Percentiles rank a stretch among this genome's conserved stretches.
Conservation (phyloP, 2,888 invertebrate genomes). For the Seira ritae region DNA sequence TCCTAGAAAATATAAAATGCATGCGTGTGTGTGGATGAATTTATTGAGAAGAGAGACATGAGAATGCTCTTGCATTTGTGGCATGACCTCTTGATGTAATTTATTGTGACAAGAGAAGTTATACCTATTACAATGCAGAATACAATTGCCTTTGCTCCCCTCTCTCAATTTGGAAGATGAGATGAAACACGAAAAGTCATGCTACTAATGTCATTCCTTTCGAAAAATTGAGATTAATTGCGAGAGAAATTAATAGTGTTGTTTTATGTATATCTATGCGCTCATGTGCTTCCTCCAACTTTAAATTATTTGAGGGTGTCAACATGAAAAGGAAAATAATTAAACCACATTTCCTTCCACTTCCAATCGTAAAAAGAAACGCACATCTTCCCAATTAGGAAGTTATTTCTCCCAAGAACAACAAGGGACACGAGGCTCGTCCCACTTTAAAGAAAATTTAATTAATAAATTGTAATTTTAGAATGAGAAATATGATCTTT, state of each 20-base stretch:
- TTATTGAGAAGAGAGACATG: too few relatives aligned
- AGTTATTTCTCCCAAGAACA: conserved; percentile 38
- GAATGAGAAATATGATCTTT: too few relatives aligned
- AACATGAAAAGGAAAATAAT: too few relatives aligned
- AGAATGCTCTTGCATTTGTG: conserved; percentile 8
- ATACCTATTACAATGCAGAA: not conserved
- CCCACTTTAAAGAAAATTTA: too few relatives aligned
- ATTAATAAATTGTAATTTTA: too few relatives aligned
- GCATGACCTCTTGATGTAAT: conserved; percentile 48
- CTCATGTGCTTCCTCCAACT: too few relatives aligned
- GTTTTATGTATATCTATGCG: not conserved
- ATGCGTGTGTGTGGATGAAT: not conserved
- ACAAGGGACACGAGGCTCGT: conserved; percentile 43
- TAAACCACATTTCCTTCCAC: too few relatives aligned
- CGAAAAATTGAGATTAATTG: conserved; percentile 15
- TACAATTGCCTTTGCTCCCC: conserved; percentile 3
- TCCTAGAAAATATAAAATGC: too few relatives aligned
- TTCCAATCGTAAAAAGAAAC: not conserved
- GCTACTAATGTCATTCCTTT: not conserved
- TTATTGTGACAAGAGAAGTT: conserved; percentile 53
- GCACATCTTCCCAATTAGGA: not conserved
- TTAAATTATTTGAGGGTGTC: too few relatives aligned
- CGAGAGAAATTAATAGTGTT: not conserved
- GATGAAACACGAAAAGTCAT: conserved; percentile 4
- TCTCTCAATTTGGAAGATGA: conserved; percentile 9